Base-by-base conservation (phyloP, 2,888 invertebrate genomes). In the Drosophila mercatorum region DNA sequence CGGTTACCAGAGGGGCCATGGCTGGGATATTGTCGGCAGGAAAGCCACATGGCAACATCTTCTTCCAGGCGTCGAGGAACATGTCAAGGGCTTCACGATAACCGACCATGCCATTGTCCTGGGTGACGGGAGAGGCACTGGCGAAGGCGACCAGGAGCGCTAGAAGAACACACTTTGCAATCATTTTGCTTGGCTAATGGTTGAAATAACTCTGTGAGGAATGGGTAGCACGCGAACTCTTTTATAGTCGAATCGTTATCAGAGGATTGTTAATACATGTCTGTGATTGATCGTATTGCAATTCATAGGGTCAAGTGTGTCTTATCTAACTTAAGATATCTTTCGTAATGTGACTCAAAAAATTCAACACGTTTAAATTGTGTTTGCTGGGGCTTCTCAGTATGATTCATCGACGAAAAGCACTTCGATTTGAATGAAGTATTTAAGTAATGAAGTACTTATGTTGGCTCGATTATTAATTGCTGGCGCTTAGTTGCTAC, bases 21-120 rank as follows among this genome's bases (percentile, higher is more conserved):
- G 65, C 67, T 0, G 91, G 91, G 12, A 91, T 73, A 0, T 71
- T 52, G 10, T 81, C 47, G 0, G 72, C 34, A 0, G 80, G 40
- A 63, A 77, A 89, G 43, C 91, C 91, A 53, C 91, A 91, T 11
- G 90, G 90, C 69, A 90, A 80, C 17, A 90, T 76, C 2, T 72
- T 73, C 52, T 80, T 74, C 56, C 83, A 79, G 8, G 90, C 78
- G 3, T 31, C 52, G 3, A 79, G 44, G 41, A 75, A 84, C 56
- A 70, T 70, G 6, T 41, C 38, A 11, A 88, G 31, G 6, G 91
- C 80, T 2, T 79, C 64, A 10, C 74, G 78, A 57, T 86, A 73
- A 56, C 80, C 60, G 2, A 72, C 52, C 5, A 66, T 28, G 26
- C 58, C 46, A 43, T 55, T 52, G 12, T 68, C 58, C 55, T 69